A percentile compares a stretch with the other conserved stretches of the same genome.
phyloP scores from a whole-genome alignment of 2,888 invertebrate genomes.

The Gerris lacustris region DNA sequence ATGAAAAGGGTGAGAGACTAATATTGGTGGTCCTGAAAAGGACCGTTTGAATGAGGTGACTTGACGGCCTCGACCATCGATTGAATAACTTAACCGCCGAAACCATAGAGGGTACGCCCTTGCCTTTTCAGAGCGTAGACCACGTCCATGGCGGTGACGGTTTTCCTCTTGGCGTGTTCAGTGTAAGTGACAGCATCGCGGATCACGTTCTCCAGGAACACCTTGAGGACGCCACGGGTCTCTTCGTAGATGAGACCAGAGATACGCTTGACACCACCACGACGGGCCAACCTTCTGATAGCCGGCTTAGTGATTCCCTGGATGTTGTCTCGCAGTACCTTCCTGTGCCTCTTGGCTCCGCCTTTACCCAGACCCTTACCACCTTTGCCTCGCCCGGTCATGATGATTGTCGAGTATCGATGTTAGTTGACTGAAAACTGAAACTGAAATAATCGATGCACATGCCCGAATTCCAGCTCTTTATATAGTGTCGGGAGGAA shows the following conservation, averaged over 20 bases:
- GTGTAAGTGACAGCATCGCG: constrained; percentile 76
- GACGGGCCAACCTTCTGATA: constrained; percentile 58
- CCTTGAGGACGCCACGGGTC: constrained; percentile 62
- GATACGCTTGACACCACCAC: constrained; percentile 48
- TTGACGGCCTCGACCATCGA: no score
- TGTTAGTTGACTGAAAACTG: neutral
- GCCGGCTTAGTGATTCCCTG: constrained; percentile 61
- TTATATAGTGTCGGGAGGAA: no score
- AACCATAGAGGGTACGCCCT: constrained; percentile 69
- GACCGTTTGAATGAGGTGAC: no score
- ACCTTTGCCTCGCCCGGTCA: constrained; percentile 71
- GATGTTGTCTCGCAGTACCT: constrained; percentile 47
- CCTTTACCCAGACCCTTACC: constrained; percentile 67
- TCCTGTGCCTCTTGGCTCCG: constrained; percentile 71
- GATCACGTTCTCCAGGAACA: constrained; percentile 68
- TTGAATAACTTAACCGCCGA: constrained; percentile 47
- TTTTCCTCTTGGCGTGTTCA: constrained; percentile 54
- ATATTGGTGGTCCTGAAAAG: no score
- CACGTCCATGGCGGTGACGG: constrained; percentile 46
- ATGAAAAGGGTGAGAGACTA: no score
- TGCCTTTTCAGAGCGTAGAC: constrained; percentile 76
- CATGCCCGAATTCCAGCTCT: no score
- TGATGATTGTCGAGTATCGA: constrained; percentile 32
- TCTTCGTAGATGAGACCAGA: constrained; percentile 57
- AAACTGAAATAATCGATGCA: neutral